phyloP scores from a whole-genome alignment of 2,113 vertebrate genomes.

The Ceyx melanurus region DNA sequence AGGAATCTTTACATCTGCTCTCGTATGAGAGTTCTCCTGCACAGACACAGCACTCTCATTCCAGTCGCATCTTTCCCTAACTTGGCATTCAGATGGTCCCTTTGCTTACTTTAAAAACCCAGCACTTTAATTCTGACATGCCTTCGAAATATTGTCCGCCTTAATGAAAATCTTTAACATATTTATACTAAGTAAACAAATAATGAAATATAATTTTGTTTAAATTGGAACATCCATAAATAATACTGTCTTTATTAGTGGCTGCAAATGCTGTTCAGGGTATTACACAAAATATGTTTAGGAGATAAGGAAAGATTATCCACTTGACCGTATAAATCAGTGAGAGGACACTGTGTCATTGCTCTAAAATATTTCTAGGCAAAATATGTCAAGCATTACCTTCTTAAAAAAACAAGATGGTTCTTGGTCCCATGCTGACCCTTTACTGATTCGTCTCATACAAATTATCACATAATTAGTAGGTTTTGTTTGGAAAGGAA shows the following conservation, averaged over 20 bases:
- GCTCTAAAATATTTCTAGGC: not conserved
- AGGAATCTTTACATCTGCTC: not conserved
- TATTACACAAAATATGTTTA: constrained; percentile 10
- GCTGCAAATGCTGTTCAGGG: not conserved
- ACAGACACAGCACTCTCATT: not conserved
- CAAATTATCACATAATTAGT: not conserved
- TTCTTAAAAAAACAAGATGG: not conserved
- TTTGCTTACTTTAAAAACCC: not conserved
- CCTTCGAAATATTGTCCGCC: not conserved
- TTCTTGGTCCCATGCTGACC: not conserved
- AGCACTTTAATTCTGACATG: not conserved
- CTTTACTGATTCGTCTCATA: not conserved
- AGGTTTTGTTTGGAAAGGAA: not conserved
- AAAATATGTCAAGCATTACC: not conserved
- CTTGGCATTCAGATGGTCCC: not conserved
- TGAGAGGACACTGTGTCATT: not conserved
- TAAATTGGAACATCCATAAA: not conserved
- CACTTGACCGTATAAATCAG: not conserved
- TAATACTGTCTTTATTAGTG: not conserved
- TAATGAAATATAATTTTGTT: not conserved
- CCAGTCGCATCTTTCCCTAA: not conserved
- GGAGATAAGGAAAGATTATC: constrained; percentile 42
- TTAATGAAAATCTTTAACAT: not conserved
- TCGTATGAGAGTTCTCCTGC: not conserved
- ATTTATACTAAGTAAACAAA: not conserved